Evolutionary conservation across 2,888 invertebrate genomes (phyloP).

Genomic region (Aspidapion aeneum): DNA sequence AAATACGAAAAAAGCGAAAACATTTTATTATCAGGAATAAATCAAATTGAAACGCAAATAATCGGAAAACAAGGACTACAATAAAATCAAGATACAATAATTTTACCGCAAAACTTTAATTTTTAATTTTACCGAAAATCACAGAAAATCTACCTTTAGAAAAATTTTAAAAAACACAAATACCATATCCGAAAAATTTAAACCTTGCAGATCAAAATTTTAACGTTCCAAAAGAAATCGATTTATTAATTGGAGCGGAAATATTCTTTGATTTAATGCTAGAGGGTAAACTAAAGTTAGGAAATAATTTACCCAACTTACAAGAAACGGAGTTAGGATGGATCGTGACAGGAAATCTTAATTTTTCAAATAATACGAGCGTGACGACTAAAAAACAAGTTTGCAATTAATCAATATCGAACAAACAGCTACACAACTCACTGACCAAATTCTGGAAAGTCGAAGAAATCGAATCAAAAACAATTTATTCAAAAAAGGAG

Average conservation of each 20-base stretch:
- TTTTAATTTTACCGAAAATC: too few species aligned
- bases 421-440: neutral
- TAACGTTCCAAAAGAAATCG: neutral
- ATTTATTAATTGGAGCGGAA: constrained; percentile 4
- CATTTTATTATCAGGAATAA: too few species aligned
- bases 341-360: neutral
- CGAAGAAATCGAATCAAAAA: neutral
- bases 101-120: too few species aligned
- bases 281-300: constrained; percentile 4
- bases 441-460: constrained; percentile 4
- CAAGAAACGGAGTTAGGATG: neutral
- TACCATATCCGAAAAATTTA: too few species aligned
- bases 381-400: too few species aligned
- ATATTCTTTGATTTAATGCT: constrained; percentile 3
- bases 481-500: neutral
- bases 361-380: too few species aligned
- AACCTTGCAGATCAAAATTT: neutral
- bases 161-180: too few species aligned
- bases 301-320: neutral
- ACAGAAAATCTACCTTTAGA: too few species aligned
- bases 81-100: too few species aligned
- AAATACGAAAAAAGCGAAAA: too few species aligned
- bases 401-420: neutral
- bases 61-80: too few species aligned
- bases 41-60: too few species aligned